A percentile compares a stretch with the other conserved stretches of the same genome.
Evolutionary conservation across 2,797 vertebrate species (phyloP).

Genomic region (Lateolabrax maculatus): DNA sequence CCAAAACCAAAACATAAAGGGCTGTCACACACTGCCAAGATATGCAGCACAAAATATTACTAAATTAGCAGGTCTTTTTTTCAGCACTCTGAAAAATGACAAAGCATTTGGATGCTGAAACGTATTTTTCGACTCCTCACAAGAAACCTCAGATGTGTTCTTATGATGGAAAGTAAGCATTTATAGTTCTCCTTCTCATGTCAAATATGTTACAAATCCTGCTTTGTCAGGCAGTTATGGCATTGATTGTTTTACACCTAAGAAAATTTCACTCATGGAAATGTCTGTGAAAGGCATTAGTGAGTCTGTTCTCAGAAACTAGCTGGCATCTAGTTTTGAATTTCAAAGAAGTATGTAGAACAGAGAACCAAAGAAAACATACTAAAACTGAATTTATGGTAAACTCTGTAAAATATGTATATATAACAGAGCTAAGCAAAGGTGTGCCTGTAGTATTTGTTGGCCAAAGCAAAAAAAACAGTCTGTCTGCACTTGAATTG

Average conservation of each 20-base stretch:
- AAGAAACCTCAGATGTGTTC: neutral
- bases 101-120: slow-evolving; percentile 9
- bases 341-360: slow-evolving; percentile 8
- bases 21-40: slow-evolving; percentile 43
- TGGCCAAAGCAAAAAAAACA: slow-evolving; percentile 16
- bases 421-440: no score
- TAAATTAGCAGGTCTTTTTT: slow-evolving; percentile 25
- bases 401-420: no score
- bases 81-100: slow-evolving; percentile 13
- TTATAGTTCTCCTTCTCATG: neutral
- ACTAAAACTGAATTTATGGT: slow-evolving; percentile 1
- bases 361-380: slow-evolving; percentile 35
- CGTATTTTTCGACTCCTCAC: neutral
- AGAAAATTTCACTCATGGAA: neutral
- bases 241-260: neutral
- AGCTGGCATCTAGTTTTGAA: neutral
- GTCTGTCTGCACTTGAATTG: slow-evolving; percentile 2
- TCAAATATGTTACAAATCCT: slow-evolving; percentile 18
- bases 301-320: neutral
- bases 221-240: slow-evolving; percentile 4
- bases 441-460: neutral
- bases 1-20: slow-evolving; percentile 47
- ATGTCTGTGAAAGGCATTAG: slow-evolving; percentile 37
- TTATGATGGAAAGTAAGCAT: neutral
- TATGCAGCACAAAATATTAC: slow-evolving; percentile 21